Evolutionary conservation across 2,797 vertebrate genomes (phyloP).

Genomic region (Pipistrellus kuhlii): DNA sequence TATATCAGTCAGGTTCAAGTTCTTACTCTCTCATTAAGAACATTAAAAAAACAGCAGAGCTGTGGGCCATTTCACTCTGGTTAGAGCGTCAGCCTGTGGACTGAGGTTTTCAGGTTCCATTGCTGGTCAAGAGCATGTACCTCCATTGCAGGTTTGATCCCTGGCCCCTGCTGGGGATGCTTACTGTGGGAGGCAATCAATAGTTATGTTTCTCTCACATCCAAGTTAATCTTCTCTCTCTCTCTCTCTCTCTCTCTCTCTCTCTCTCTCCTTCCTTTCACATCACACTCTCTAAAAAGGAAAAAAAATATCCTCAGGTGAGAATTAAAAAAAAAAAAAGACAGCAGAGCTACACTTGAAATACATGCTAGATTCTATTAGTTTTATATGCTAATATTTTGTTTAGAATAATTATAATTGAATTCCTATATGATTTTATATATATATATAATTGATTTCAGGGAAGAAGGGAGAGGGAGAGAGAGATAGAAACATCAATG

Average conservation of each 20-base stretch:
- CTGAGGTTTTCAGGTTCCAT: background rate
- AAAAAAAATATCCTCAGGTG: background rate
- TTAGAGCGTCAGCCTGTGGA: accelerated
- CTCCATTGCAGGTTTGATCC: too few species aligned
- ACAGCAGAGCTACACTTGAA: background rate
- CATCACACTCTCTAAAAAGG: too few species aligned
- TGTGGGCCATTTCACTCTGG: background rate
- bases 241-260: background rate
- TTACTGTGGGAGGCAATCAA: background rate
- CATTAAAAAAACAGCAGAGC: background rate
- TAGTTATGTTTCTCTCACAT: background rate
- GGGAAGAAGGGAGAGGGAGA: too few species aligned
- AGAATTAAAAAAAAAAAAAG: background rate
- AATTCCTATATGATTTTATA: background rate
- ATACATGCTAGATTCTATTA: background rate
- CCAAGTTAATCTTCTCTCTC: background rate
- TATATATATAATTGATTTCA: too few species aligned
- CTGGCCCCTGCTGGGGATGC: too few species aligned
- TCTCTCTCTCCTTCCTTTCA: too few species aligned
- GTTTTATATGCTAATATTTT: background rate
- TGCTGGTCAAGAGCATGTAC: background rate
- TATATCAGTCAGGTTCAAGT: background rate
- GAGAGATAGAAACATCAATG: too few species aligned
- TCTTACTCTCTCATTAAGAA: background rate
- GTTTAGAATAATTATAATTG: background rate